Conservation (phyloP, 2,797 vertebrate genomes). For the Prunella strophiata region DNA sequence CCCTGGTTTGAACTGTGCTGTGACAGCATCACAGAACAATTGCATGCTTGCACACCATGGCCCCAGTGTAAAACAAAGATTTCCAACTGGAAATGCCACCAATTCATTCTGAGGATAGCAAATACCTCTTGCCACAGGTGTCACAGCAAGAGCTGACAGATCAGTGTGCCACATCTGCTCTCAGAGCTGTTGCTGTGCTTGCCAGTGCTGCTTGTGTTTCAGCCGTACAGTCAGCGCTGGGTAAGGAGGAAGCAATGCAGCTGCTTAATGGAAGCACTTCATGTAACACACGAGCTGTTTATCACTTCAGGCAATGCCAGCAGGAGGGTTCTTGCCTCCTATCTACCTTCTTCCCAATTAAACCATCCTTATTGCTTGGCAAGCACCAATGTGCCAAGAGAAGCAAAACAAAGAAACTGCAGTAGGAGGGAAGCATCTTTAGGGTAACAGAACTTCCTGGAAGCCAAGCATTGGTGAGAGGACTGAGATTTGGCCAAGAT, state of each 20-base stretch:
- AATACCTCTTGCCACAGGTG: neutral
- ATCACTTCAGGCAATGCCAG: neutral
- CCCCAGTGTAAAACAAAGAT: neutral
- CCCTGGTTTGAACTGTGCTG: neutral
- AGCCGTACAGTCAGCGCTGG: rapidly evolving
- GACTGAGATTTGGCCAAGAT: neutral
- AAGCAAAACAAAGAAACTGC: rapidly evolving
- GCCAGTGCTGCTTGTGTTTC: rapidly evolving
- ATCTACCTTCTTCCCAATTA: neutral
- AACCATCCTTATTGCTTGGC: neutral
- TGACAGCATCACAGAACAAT: neutral
- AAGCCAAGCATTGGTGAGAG: neutral
- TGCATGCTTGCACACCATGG: rapidly evolving
- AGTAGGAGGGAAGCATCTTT: neutral
- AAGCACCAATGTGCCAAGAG: neutral
- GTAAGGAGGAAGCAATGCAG: neutral
- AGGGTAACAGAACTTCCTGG: neutral
- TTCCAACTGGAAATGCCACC: neutral
- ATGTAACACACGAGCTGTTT: neutral
- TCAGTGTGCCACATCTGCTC: neutral
- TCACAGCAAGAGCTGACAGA: rapidly evolving
- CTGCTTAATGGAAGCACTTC: neutral
- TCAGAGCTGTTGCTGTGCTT: neutral
- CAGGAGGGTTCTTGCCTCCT: neutral
- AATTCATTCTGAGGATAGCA: neutral